Base-by-base conservation (phyloP, 1,140 invertebrate genomes). In the Chionoecetes opilio region DNA sequence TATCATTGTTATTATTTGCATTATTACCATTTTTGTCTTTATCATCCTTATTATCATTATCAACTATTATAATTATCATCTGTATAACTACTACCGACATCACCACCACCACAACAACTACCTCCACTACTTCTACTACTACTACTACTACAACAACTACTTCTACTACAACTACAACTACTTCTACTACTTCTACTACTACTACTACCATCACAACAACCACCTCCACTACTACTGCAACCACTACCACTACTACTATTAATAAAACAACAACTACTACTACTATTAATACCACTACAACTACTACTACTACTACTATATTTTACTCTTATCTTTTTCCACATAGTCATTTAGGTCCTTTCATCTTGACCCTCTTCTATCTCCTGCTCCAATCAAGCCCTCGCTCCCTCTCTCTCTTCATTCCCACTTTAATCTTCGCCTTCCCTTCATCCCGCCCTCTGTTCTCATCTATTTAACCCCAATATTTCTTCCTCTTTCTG, bases 341-440 rank as follows among this genome's bases (percentile, higher is more conserved):
- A 53, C 46, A 11, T 17, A 53, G 46, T 53, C 46, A 75, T 75
- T 75, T n/a, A 0, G n/a, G 63, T 75, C 9, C 63, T 75, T 75
- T n/a, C 63, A 11, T 75, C 11, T 3, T 21, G 21, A 75, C 63
- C 63, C 63, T 75, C 63, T 75, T 21, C 63, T 53, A 75, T 75
- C 63, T 75, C 11, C 1, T n/a, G 11, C 63, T 75, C 63, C 63
- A 75, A 75, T 75, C 63, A 75, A 26, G 21, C 14, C 63, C 21
- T n/a, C 63, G 6, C 21, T 75, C n/a, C 63, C 63, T 75, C 63
- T 21, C n/a, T 26, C 21, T 75, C 63, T 11, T 75, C 63, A 26
- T 75, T 75, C 63, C 26, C 63, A n/a, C 63, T 75, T 75, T 75
- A 75, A 75, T 75, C 63, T 75, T n/a, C 63, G 63, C 63, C 63